Percentiles rank a stretch among this genome's conserved stretches.
Conservation (phyloP, 2,797 vertebrate species). For the Diplodus puntazzo region DNA sequence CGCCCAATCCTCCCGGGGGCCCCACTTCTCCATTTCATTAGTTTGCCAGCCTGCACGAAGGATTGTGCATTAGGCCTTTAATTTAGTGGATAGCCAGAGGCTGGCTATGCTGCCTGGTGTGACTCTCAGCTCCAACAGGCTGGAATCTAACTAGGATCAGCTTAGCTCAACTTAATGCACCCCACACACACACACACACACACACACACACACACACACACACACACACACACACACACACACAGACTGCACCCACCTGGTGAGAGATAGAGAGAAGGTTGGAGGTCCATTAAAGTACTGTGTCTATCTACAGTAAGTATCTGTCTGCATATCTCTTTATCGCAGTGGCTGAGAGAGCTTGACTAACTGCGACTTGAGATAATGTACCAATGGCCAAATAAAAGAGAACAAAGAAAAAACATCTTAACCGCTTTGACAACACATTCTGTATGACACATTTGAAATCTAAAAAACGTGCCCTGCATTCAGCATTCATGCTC, state of each 20-base stretch:
- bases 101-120: conserved; percentile 86
- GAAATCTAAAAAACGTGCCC: no score
- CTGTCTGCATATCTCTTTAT: conserved; percentile 16
- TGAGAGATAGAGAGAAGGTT: conserved; percentile 33
- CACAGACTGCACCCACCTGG: conserved; percentile 17
- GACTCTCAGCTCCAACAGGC: conserved; percentile 84
- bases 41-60: conserved; percentile 90
- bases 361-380: background rate
- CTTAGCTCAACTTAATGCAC: conserved; percentile 86
- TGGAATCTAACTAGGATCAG: conserved; percentile 88
- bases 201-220: conserved; percentile 18
- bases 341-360: background rate
- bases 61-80: conserved; percentile 94
- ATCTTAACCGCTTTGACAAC: background rate
- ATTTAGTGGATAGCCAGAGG: conserved; percentile 94
- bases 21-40: conserved; percentile 92
- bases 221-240: conserved; percentile 44
- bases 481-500: no score
- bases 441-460: background rate
- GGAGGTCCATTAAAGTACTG: conserved; percentile 40
- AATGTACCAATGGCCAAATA: background rate
- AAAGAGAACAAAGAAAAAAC: background rate
- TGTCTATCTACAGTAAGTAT: conserved; percentile 23
- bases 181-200: conserved; percentile 55
- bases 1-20: conserved; percentile 85